Evolutionary conservation across 1,140 invertebrate genomes (phyloP), one percentile per base, ranked within the genome.

Genomic region (Drosophila kanapiae): DNA sequence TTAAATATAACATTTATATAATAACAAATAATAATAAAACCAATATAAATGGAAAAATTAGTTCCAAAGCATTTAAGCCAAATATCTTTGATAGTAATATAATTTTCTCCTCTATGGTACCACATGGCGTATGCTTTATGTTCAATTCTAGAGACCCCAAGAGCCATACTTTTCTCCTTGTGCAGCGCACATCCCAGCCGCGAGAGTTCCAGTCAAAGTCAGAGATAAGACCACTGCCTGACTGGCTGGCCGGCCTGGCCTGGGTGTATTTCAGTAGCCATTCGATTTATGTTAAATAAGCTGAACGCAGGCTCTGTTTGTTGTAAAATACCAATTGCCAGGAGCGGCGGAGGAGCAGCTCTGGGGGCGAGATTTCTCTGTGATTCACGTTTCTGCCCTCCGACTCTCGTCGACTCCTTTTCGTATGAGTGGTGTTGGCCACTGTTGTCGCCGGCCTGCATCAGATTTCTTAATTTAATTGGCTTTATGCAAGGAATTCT

Each of bases 391-490:
- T 87, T 86, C 54, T 61, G 51, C 47, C 53, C 35, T 56, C 35
- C 35, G 53, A 56, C 53, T 54, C 51, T 14, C 37, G 13, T 38
- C 18, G 53, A 38, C 35, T n/a, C 35, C 35, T n/a, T 27, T 38
- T n/a, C 53, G 35, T 56, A 40, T 49, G 70, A 48, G 13, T 57
- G 58, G 45, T 70, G 48, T 23, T 33, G 29, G 62, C 35, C 48
- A 45, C 47, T 78, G 76, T 49, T 79, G 69, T 80, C 70, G 76
- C 63, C 40, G 75, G 58, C 54, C 75, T 90, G 85, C 78, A 90
- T 90, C 85, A 90, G 85, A 90, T 90, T 90, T 90, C 85, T 90
- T 90, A 90, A 90, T 90, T 90, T 90, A 90, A 90, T 90, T 90
- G 85, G 85, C 85, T 90, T 82, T 90, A 90, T 90, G 85, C 85